Base-by-base conservation (phyloP, 1,140 invertebrate species). In the Choristoneura fumiferana region DNA sequence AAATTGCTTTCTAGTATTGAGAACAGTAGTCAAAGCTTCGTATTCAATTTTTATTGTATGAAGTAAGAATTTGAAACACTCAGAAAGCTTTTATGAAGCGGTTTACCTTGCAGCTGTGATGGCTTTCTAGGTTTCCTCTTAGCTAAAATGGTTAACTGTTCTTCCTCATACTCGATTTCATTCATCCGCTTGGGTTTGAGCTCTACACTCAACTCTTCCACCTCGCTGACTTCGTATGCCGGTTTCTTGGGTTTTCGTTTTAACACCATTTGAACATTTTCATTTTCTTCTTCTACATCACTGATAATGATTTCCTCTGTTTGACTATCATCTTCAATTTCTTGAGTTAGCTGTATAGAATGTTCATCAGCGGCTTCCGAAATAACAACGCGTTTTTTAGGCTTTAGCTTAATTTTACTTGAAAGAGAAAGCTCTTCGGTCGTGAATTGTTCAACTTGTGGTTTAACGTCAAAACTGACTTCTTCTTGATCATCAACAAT, bases 381-480 rank as follows among this genome's bases (percentile, higher is more conserved):
- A 72, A 92, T 92, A 6, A 93, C 93, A 22, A 86, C 74, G 54
- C 91, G 92, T 60, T 90, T 91, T 78, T 92, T 93, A 29, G 93
- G 92, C 69, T 93, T 87, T 2, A 96, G 59, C 85, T 92, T 94
- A 8, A 96, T 92, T 81, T 94, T 95, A 58, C 94, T 94, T 1
- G 94, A 93, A 90, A 95, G 92, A 8, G 94, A 94, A 39, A 96
- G 91, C 71, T 96, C 94, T 90, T 96, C 95, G 84, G 95, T 93
- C 53, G 93, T 93, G 71, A 94, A 77, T 35, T 80, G 64, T 62
- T 89, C 78, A 71, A 83, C 37, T 76, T 81, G 70, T 56, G 82
- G 60, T 78, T 90, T 87, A 65, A 92, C 52, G 69, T 91, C 91
- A 81, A 92, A 90, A 9, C 87, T 81, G 55, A 93, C 90, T 67